A percentile compares a stretch with the other conserved stretches of the same genome.
These are phyloP conservation scores for Phocides pigmalion DNA, from an alignment of 1,140 invertebrate genomes.

Conservation along the genomic window DNA sequence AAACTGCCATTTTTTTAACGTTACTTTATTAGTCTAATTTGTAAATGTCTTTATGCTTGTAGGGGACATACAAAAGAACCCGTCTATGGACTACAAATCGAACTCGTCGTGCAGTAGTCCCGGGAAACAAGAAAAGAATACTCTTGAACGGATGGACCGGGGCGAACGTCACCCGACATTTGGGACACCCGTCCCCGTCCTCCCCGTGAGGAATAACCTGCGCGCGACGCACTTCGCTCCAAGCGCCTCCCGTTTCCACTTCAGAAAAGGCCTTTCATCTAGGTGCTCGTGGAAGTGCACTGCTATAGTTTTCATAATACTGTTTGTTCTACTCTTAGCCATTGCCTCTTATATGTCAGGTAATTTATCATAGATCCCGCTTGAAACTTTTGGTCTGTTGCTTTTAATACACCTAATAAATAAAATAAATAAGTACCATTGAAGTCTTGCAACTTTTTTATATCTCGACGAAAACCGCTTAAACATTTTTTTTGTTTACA, in stretches of 20 bases:
- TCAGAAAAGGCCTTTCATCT: slow-evolving; percentile 93
- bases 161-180: slow-evolving; percentile 84
- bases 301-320: slow-evolving; percentile 92
- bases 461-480: background rate
- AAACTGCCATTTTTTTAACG: too few species aligned
- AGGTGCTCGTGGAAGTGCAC: slow-evolving; percentile 96
- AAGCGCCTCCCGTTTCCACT: slow-evolving; percentile 89
- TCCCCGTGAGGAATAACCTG: slow-evolving; percentile 90
- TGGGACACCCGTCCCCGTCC: slow-evolving; percentile 87
- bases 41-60: slow-evolving; percentile 58
- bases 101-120: slow-evolving; percentile 93
- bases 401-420: too few species aligned
- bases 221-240: slow-evolving; percentile 87
- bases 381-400: slow-evolving; percentile 10
- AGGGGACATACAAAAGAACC: slow-evolving; percentile 94
- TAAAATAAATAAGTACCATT: too few species aligned
- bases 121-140: slow-evolving; percentile 84
- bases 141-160: slow-evolving; percentile 77
- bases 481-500: slow-evolving; percentile 72
- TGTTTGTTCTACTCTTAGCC: slow-evolving; percentile 91
- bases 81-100: slow-evolving; percentile 94
- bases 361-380: slow-evolving; percentile 61
- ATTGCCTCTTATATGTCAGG: slow-evolving; percentile 95
- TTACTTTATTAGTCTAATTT: too few species aligned
- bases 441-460: too few species aligned